Evolutionary conservation across 2,797 vertebrate genomes (phyloP), one percentile per base, ranked within the genome.

Genomic region (Zenarchopterus dispar): DNA sequence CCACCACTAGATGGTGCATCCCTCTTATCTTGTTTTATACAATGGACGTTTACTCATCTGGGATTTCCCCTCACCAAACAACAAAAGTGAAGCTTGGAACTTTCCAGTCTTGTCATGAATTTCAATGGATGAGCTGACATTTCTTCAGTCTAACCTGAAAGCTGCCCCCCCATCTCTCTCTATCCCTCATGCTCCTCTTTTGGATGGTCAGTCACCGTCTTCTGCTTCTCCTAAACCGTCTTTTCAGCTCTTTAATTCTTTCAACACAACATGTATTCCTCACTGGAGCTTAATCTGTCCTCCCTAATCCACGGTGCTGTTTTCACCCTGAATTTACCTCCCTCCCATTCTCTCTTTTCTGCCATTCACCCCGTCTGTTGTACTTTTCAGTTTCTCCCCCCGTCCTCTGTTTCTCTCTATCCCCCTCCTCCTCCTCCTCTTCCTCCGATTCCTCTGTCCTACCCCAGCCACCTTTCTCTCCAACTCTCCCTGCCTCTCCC

Each of bases 231-330:
- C 75, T 85, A 89, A 89, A 52, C 80, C 79, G 49, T 45, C 83
- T 73, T 91, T 91, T 89, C 84, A 90, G 62, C 75, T 80, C 71
- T 85, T 75, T 76, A 70, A 82, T 82, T 87, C 86, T 85, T 90
- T 90, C 68, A 85, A 46, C 78, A 58, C 67, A 60, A 84, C 80
- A 73, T 90, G 85, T 91, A 90, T 91, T 91, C 84, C 85, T 81
- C 82, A 90, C 81, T 88, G 87, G 73, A 81, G 82, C 90, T 89
- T 93, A 93, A 93, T 93, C 92, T 92, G 85, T 84, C 81, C 85
- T 64, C 81, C 87, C 90, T 94, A 93, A 93, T 93, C 91, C 91
- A 92, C 86, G 67, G 72, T 72, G 84, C 70, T 41, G 56, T 41
- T 52, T 31, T 64, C 80, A 80, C 75, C 56, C 47, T 41, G 13